Evolutionary conservation across 2,888 invertebrate genomes (phyloP).

Genomic region (Portevinia maculata): DNA sequence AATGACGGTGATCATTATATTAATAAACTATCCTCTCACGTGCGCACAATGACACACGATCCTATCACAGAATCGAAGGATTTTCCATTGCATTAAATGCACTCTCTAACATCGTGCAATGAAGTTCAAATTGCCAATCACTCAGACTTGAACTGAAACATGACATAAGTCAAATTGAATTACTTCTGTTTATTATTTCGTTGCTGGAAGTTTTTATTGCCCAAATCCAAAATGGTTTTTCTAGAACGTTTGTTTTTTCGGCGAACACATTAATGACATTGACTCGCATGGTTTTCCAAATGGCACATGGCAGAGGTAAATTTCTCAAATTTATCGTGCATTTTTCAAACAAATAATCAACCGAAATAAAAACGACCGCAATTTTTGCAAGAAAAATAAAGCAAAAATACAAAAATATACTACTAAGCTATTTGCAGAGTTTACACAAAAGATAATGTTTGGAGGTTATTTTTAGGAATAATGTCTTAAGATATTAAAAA

Average conservation of each 20-base stretch:
- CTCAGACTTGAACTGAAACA: too few species aligned
- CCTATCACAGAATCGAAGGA: too few species aligned
- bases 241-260: slow-evolving; percentile 16
- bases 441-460: neutral
- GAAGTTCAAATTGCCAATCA: too few species aligned
- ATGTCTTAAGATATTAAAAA: slow-evolving; percentile 2
- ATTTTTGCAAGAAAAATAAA: neutral
- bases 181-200: slow-evolving; percentile 27
- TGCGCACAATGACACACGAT: too few species aligned
- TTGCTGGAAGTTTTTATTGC: slow-evolving; percentile 34
- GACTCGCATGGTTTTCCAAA: slow-evolving; percentile 11
- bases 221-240: slow-evolving; percentile 15
- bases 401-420: neutral
- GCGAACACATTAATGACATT: neutral
- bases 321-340: too few species aligned
- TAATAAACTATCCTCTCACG: too few species aligned
- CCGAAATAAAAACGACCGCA: neutral
- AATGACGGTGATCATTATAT: slow-evolving; percentile 3
- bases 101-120: too few species aligned
- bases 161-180: neutral
- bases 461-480: slow-evolving; percentile 6
- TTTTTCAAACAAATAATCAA: slow-evolving; percentile 9
- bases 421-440: slow-evolving; percentile 1
- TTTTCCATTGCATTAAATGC: too few species aligned
- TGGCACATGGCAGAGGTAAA: slow-evolving; percentile 7